Evolutionary conservation across 2,888 invertebrate species (phyloP), one percentile per base, ranked within the genome.

Genomic region (Timema cristinae): DNA sequence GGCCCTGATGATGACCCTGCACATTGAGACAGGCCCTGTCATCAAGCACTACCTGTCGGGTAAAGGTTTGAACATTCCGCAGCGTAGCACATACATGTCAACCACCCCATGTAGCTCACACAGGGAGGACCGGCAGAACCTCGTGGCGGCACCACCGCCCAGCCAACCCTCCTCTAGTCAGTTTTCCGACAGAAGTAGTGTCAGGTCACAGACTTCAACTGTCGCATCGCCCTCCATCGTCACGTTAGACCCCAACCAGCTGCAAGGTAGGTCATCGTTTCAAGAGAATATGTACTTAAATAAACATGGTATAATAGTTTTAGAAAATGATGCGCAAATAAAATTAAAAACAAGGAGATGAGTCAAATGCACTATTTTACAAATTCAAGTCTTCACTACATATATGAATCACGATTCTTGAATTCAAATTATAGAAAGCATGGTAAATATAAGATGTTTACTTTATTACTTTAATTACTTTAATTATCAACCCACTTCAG

Each of bases 1-100:
- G 11, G 81, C 84, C 0, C 87, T 88, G 77, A 82, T 89, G 70
- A 80, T 80, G 8, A 79, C 81, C 15, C 80, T 81, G 51, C 81
- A 84, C 61, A 75, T 82, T 6, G 84, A 83, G 77, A 80, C 81
- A 10, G 82, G 81, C 68, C 79, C 80, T n/a, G 82, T 83, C 49
- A 77, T 84, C 13, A 81, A 81, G 71, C 82, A 82, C 70, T 79
- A 83, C 32, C 72, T 84, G 10, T 73, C 76, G 0, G 79, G 79
- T n/a, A 80, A 79, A 61, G 79, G 79, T 50, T 81, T 83, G 59
- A 75, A 75, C 7, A 68, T 83, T 59, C 83, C 83, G 9, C 32
- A 32, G 32, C 32, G 32, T 4, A 32, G 32, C 32, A 32, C 32
- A 4, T 32, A 32, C 32, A 32, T 32, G 32, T 32, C 32, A 32